phyloP scores from a whole-genome alignment of 2,888 invertebrate genomes.

The Stenchaetothrips biformis region DNA sequence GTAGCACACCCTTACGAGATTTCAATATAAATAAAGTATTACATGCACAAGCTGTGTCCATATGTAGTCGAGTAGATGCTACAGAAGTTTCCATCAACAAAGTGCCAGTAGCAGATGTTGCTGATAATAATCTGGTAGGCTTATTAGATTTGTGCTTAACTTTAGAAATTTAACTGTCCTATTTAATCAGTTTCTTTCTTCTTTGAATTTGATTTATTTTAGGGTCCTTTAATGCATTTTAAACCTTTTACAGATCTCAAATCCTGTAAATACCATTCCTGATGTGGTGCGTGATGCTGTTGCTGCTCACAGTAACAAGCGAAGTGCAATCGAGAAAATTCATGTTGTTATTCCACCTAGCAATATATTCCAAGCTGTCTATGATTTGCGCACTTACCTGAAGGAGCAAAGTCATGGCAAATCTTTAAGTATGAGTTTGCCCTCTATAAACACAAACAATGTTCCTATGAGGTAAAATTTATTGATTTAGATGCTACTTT shows the following conservation, averaged over 20 bases:
- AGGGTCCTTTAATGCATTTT: not conserved
- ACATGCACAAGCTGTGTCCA: slow-evolving; percentile 67
- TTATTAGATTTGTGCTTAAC: too few species aligned
- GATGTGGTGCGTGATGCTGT: slow-evolving; percentile 48
- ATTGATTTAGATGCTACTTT: not conserved
- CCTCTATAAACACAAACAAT: slow-evolving; percentile 6
- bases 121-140: not conserved
- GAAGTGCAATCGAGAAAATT: slow-evolving; percentile 31
- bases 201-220: too few species aligned
- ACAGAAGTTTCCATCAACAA: slow-evolving; percentile 32
- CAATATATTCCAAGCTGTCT: slow-evolving; percentile 12
- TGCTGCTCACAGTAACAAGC: slow-evolving; percentile 41
- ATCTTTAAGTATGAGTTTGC: slow-evolving; percentile 5
- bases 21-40: slow-evolving; percentile 59
- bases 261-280: slow-evolving; percentile 40
- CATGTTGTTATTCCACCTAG: not conserved
- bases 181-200: too few species aligned
- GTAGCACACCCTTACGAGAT: not conserved
- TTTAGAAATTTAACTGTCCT: too few species aligned
- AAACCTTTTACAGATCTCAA: not conserved
- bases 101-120: slow-evolving; percentile 1
- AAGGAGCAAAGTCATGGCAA: not conserved
- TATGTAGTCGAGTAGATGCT: slow-evolving; percentile 59
- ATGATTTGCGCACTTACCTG: slow-evolving; percentile 1
- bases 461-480: not conserved